Percentiles rank a stretch among this genome's conserved stretches.
Evolutionary conservation across 2,797 vertebrate genomes (phyloP).

Genomic region (Chiloscyllium punctatum): DNA sequence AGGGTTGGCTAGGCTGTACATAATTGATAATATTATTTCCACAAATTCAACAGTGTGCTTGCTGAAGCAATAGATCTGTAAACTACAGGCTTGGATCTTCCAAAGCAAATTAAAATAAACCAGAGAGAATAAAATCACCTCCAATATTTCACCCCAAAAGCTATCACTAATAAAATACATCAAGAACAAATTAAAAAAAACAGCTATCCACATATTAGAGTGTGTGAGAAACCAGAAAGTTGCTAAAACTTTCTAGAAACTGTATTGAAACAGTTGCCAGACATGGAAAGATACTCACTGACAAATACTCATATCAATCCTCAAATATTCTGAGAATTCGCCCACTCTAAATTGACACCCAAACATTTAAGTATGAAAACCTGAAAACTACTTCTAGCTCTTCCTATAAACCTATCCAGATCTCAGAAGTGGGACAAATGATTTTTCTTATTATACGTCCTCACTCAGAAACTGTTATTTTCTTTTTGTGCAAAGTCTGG

Average conservation of each 20-base stretch:
- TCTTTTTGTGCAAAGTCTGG: background rate
- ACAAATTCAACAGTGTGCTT: background rate
- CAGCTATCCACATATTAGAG: background rate
- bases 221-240: background rate
- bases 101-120: background rate
- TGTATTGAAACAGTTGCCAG: background rate
- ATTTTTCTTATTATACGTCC: background rate
- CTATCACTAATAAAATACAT: background rate
- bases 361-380: background rate
- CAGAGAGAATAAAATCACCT: background rate
- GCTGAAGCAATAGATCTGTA: background rate
- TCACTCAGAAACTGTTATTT: background rate
- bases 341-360: background rate
- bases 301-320: background rate
- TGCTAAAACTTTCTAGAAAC: constrained; percentile 15
- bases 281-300: background rate
- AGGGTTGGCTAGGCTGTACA: no score
- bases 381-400: background rate
- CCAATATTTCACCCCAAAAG: background rate
- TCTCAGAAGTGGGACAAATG: background rate
- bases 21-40: background rate
- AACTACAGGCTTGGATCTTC: background rate
- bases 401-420: background rate
- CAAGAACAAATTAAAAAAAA: background rate
- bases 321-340: background rate